phyloP scores from a whole-genome alignment of 2,888 invertebrate genomes.

The Cenopis cana region DNA sequence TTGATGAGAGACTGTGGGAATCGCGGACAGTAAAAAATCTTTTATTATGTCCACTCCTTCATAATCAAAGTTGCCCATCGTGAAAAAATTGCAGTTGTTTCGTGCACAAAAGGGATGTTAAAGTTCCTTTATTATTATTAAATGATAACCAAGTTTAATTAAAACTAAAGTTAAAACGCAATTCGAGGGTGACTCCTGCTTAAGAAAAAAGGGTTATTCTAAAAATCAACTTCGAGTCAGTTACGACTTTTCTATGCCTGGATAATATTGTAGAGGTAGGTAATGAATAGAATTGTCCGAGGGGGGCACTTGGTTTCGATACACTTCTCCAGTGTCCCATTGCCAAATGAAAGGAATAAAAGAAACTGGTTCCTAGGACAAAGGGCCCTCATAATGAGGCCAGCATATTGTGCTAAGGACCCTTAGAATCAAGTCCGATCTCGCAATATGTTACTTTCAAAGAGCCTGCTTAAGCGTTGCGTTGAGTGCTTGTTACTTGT shows the following conservation, averaged over 20 bases:
- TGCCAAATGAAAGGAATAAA: conserved; percentile 71
- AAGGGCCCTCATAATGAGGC: conserved; percentile 83
- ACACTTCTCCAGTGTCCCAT: conserved; percentile 79
- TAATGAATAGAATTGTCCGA: conserved; percentile 70
- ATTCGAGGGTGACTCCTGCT: conserved; percentile 51
- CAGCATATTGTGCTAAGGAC: conserved; percentile 80
- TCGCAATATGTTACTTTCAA: conserved; percentile 79
- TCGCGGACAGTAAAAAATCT: conserved; percentile 18
- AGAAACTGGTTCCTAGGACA: conserved; percentile 84
- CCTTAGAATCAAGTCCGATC: conserved; percentile 72
- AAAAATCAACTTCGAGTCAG: background rate
- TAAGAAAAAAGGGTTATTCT: background rate
- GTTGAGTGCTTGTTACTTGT: conserved; percentile 42
- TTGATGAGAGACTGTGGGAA: conserved; percentile 36
- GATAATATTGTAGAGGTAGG: conserved; percentile 66
- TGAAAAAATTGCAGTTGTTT: conserved; percentile 42
- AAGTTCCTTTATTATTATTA: conserved; percentile 37
- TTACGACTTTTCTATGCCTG: background rate
- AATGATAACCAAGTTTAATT: conserved; percentile 71
- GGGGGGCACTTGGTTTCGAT: conserved; percentile 81
- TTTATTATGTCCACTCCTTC: conserved; percentile 30
- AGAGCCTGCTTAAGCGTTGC: conserved; percentile 58
- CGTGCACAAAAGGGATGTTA: conserved; percentile 18
- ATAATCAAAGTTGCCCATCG: conserved; percentile 14
- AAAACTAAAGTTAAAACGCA: conserved; percentile 73